These are phyloP conservation scores for Hyles vespertilio DNA, from an alignment of 1,140 invertebrate genomes.

Conservation along the genomic window DNA sequence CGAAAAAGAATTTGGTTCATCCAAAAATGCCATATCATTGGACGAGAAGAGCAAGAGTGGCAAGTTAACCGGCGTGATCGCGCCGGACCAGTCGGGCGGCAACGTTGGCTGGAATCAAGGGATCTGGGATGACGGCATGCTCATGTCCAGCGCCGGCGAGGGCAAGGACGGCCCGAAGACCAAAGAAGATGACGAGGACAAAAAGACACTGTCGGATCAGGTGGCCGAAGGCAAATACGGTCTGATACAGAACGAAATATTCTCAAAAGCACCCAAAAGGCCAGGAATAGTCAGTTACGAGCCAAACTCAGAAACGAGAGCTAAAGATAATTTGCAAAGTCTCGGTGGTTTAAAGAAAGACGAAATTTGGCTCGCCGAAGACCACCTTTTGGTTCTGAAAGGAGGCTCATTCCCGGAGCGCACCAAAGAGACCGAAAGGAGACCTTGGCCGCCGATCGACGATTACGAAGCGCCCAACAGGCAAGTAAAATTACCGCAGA, in stretches of 20 bases:
- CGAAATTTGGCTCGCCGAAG: constrained; percentile 93
- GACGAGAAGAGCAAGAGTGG: constrained; percentile 57
- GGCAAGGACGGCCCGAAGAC: constrained; percentile 76
- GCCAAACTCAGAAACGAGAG: constrained; percentile 83
- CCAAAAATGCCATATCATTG: constrained; percentile 63
- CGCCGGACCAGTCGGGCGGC: constrained; percentile 66
- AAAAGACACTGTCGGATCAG: constrained; percentile 89
- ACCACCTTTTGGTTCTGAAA: constrained; percentile 88
- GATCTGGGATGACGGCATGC: constrained; percentile 80
- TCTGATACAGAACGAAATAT: constrained; percentile 90
- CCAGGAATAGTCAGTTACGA: constrained; percentile 89
- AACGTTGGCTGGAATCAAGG: constrained; percentile 75
- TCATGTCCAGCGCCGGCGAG: constrained; percentile 80
- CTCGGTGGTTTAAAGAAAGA: constrained; percentile 88
- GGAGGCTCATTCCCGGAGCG: constrained; percentile 83
- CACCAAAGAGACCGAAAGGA: constrained; percentile 53
- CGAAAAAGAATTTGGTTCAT: constrained; percentile 55
- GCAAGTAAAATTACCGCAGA: constrained; percentile 85
- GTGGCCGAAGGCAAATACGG: constrained; percentile 93
- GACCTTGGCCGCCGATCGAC: constrained; percentile 87
- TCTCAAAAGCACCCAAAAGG: constrained; percentile 79
- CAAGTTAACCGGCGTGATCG: constrained; percentile 64
- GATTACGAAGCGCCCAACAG: constrained; percentile 86
- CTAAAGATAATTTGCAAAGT: constrained; percentile 85
- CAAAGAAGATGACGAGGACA: constrained; percentile 82